These are phyloP conservation scores for Brienomyrus brachyistius DNA, from an alignment of 2,113 vertebrate genomes.

Conservation along the genomic window DNA sequence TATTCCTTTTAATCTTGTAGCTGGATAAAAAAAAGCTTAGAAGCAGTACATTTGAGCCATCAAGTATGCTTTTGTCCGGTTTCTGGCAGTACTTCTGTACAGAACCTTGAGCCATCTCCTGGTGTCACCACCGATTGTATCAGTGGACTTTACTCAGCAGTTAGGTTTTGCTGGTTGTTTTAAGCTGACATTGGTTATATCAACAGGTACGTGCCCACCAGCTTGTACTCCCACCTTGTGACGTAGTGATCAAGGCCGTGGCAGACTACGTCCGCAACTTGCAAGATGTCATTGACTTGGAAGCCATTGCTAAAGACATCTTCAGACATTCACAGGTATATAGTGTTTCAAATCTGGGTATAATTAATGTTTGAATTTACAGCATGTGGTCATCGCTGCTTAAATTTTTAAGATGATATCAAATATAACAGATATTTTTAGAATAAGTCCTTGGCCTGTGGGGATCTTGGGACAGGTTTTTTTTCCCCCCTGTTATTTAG, in stretches of 20 bases:
- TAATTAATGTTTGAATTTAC: neutral
- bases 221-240: slow-evolving; percentile 87
- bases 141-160: slow-evolving; percentile 15
- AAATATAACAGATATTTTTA: neutral
- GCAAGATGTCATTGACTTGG: slow-evolving; percentile 78
- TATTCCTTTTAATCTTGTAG: neutral
- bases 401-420: neutral
- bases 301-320: slow-evolving; percentile 86
- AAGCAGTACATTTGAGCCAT: neutral
- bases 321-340: slow-evolving; percentile 88
- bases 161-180: neutral
- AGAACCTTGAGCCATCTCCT: neutral
- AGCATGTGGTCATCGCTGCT: neutral
- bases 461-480: neutral
- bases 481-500: neutral
- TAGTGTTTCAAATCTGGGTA: neutral
- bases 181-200: slow-evolving; percentile 7
- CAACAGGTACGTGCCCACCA: slow-evolving; percentile 88
- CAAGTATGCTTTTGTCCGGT: neutral
- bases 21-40: neutral
- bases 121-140: neutral
- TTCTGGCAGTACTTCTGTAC: neutral
- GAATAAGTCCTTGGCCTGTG: neutral
- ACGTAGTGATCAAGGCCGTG: slow-evolving; percentile 90
- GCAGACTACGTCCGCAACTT: slow-evolving; percentile 86